Evolutionary conservation across 2,797 vertebrate species (phyloP).

Genomic region (Neostethus bicornis): DNA sequence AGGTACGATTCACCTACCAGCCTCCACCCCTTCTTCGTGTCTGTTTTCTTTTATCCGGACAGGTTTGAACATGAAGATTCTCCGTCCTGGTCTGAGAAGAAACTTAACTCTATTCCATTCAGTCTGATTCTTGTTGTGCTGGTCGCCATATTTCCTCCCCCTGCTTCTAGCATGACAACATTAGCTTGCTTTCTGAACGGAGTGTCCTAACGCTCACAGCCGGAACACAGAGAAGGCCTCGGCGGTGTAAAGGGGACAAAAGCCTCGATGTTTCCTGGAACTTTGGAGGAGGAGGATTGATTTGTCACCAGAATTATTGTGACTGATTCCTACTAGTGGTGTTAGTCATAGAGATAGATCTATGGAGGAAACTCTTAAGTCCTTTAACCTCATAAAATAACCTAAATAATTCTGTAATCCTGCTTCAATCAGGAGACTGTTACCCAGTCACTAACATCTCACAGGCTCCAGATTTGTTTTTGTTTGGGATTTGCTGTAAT

Average conservation of each 20-base stretch:
- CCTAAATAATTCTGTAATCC: too few species aligned
- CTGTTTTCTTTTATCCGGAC: fast-evolving
- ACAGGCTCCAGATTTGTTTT: not conserved
- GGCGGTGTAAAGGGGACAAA: not conserved
- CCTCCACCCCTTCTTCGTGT: not conserved
- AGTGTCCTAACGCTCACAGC: constrained; percentile 44
- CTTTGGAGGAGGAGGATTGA: not conserved
- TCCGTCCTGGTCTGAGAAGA: not conserved
- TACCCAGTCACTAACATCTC: constrained; percentile 12
- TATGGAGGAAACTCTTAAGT: too few species aligned
- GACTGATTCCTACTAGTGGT: too few species aligned
- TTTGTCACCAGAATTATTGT: not conserved
- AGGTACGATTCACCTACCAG: constrained; percentile 51
- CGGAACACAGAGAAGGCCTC: constrained; percentile 10
- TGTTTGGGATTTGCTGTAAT: too few species aligned
- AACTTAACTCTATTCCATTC: constrained; percentile 18
- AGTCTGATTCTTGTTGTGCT: constrained; percentile 80
- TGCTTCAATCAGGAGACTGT: too few species aligned
- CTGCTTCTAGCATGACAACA: constrained; percentile 55
- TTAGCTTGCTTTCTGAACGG: constrained; percentile 59
- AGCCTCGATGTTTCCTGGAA: not conserved
- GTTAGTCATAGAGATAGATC: too few species aligned
- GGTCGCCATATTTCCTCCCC: constrained; percentile 91
- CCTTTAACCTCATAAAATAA: too few species aligned
- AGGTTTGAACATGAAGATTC: not conserved